Evolutionary conservation across 2,113 vertebrate genomes (phyloP).

Genomic region (Lepisosteus oculatus): DNA sequence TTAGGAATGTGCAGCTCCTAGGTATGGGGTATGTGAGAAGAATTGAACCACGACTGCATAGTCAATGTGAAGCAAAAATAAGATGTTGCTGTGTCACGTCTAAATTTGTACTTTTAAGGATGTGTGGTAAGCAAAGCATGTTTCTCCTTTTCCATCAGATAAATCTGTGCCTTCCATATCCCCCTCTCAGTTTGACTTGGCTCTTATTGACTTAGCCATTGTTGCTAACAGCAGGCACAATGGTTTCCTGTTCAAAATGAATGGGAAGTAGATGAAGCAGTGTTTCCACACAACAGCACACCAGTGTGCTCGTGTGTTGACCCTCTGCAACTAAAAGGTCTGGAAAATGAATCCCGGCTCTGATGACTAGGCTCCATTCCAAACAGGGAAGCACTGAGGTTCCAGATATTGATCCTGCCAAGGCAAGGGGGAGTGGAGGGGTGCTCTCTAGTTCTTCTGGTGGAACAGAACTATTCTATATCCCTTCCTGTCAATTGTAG

Average conservation of each 20-base stretch:
- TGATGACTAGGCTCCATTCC: not conserved
- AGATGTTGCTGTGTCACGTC: conserved; percentile 11
- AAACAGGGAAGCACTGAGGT: not conserved
- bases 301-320: not conserved
- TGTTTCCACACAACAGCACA: not conserved
- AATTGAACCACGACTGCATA: not conserved
- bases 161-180: too few relatives aligned
- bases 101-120: not conserved
- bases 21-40: not conserved
- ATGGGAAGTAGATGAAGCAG: not conserved
- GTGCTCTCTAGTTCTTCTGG: not conserved
- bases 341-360: not conserved
- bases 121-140: not conserved
- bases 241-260: conserved; percentile 25
- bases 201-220: conserved; percentile 45
- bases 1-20: not conserved
- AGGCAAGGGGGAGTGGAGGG: not conserved
- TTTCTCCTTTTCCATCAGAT: not conserved
- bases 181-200: conserved; percentile 31
- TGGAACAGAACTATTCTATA: not conserved
- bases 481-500: conserved; percentile 4
- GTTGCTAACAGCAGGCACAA: conserved; percentile 39
- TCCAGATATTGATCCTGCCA: not conserved
- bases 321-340: not conserved
- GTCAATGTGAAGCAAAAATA: conserved; percentile 21